These are phyloP conservation scores for Xiphophorus maculatus DNA, from an alignment of 2,113 vertebrate species.

Conservation along the genomic window DNA sequence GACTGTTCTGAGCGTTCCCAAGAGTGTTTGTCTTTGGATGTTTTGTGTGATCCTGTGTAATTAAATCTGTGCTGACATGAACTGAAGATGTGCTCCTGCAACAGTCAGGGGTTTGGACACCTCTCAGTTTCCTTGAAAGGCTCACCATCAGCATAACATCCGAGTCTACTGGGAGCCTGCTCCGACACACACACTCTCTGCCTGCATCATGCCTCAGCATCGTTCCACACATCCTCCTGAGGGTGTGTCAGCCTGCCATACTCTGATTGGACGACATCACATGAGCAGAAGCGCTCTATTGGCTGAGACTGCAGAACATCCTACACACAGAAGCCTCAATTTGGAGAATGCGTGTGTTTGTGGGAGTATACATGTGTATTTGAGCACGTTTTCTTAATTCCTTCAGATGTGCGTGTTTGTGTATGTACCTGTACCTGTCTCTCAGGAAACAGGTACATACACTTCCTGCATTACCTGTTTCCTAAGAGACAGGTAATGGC, in stretches of 20 bases:
- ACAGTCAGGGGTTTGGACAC: slow-evolving; percentile 54
- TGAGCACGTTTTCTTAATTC: neutral
- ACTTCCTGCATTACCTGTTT: neutral
- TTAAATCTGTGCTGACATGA: slow-evolving; percentile 73
- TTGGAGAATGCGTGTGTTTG: neutral
- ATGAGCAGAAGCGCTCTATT: slow-evolving; percentile 35
- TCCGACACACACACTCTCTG: neutral
- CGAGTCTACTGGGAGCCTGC: slow-evolving; percentile 45
- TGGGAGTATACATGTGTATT: neutral
- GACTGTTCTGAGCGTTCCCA: slow-evolving; percentile 53
- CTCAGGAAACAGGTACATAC: no score
- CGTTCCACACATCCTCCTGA: slow-evolving; percentile 42
- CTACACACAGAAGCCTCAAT: slow-evolving; percentile 16
- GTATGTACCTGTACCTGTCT: slow-evolving; percentile 2
- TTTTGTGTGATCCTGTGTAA: slow-evolving; percentile 64
- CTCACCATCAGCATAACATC: slow-evolving; percentile 68
- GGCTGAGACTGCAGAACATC: slow-evolving; percentile 34
- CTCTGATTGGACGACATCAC: slow-evolving; percentile 55
- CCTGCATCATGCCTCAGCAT: slow-evolving; percentile 29
- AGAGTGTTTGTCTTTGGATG: slow-evolving; percentile 27
- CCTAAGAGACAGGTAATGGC: no score
- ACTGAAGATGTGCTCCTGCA: slow-evolving; percentile 63
- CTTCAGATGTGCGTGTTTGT: slow-evolving; percentile 10
- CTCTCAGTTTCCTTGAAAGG: slow-evolving; percentile 52
- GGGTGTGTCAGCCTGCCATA: slow-evolving; percentile 63